These are phyloP conservation scores for Gasteruption jaculator DNA, from an alignment of 2,888 invertebrate species.

Conservation along the genomic window DNA sequence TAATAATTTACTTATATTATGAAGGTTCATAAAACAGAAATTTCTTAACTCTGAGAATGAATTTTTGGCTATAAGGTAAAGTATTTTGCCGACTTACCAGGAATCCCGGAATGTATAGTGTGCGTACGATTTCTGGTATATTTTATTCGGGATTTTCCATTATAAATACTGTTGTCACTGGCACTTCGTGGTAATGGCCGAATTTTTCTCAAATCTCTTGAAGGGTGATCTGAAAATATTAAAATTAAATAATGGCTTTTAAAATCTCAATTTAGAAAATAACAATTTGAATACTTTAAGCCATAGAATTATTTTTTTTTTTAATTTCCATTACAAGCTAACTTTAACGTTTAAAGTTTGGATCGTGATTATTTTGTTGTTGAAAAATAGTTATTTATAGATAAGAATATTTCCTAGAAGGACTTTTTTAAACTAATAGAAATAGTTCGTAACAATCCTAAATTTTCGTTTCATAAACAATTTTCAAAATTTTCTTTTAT, in stretches of 20 bases:
- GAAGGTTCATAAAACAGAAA: conserved; percentile 6
- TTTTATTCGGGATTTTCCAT: conserved; percentile 40
- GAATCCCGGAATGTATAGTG: conserved; percentile 38
- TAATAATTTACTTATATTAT: no score
- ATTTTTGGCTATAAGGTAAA: background rate
- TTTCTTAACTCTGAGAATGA: background rate
- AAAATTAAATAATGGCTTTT: background rate
- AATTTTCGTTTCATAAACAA: no score
- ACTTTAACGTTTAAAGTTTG: no score
- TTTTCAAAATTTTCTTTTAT: no score
- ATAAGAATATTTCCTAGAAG: no score
- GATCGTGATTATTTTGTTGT: no score
- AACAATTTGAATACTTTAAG: no score
- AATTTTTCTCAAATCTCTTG: conserved; percentile 42
- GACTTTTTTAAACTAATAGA: no score
- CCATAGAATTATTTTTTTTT: no score
- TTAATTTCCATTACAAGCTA: no score
- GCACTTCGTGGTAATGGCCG: conserved; percentile 47
- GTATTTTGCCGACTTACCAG: conserved; percentile 34
- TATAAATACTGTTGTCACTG: conserved; percentile 50
- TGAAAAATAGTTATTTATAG: no score
- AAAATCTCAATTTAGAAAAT: background rate
- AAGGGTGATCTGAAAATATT: conserved; percentile 38
- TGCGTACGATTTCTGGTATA: conserved; percentile 37
- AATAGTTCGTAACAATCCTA: no score